These are phyloP conservation scores for Zaprionus lachaisei DNA, from an alignment of 1,140 invertebrate species.

Conservation along the genomic window DNA sequence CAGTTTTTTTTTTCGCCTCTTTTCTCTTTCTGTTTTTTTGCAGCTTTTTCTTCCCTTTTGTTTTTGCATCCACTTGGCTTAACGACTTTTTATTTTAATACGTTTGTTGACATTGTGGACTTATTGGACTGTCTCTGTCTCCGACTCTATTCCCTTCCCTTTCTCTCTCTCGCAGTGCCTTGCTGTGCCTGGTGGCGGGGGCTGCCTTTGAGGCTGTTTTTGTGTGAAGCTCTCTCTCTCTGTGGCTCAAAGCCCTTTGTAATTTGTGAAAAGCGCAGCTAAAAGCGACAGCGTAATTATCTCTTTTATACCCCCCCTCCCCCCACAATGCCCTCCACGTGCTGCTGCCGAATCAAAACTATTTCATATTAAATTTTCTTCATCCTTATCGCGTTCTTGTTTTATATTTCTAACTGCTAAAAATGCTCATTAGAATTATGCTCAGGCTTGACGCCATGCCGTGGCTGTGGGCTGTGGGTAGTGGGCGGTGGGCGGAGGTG, in stretches of 20 bases:
- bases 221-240: background rate
- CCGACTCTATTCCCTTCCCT: background rate
- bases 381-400: background rate
- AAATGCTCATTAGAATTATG: slow-evolving; percentile 74
- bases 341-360: slow-evolving; percentile 28
- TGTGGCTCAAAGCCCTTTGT: slow-evolving; percentile 9
- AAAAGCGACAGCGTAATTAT: slow-evolving; percentile 40
- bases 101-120: slow-evolving; percentile 80
- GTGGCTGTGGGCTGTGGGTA: slow-evolving; percentile 10
- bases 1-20: slow-evolving; percentile 14
- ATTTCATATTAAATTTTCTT: slow-evolving; percentile 66
- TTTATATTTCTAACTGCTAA: slow-evolving; percentile 13
- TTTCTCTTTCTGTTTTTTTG: slow-evolving; percentile 19
- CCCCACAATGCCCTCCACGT: background rate
- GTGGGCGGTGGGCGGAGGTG: background rate
- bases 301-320: background rate
- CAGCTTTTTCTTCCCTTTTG: slow-evolving; percentile 3
- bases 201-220: slow-evolving; percentile 33
- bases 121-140: slow-evolving; percentile 46
- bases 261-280: slow-evolving; percentile 40
- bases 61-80: slow-evolving; percentile 70
- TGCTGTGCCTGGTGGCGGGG: slow-evolving; percentile 5
- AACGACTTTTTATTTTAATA: slow-evolving; percentile 83
- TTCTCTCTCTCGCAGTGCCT: slow-evolving; percentile 7
- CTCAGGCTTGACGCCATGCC: slow-evolving; percentile 27